Percentiles rank a stretch among this genome's conserved stretches.
These are phyloP conservation scores for Stenichneumon culpator DNA, from an alignment of 2,888 invertebrate genomes.

Conservation along the genomic window DNA sequence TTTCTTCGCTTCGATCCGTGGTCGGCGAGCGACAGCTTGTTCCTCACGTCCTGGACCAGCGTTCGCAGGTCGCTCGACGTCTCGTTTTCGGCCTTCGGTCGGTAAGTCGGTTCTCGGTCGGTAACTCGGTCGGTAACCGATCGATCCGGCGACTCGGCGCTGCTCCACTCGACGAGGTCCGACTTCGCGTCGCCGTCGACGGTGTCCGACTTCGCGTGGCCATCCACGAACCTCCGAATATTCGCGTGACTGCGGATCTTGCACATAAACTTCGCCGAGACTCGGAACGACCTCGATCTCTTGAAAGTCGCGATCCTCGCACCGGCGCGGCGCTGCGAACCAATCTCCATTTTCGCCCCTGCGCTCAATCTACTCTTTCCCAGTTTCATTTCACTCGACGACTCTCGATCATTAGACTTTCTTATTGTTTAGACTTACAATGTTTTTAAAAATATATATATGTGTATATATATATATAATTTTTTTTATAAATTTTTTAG, in stretches of 20 bases:
- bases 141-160: neutral
- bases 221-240: constrained; percentile 28
- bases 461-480: neutral
- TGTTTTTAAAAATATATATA: constrained; percentile 2
- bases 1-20: constrained; percentile 60
- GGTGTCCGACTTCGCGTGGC: neutral
- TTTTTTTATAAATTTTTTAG: neutral
- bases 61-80: constrained; percentile 67
- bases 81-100: constrained; percentile 6
- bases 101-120: neutral
- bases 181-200: constrained; percentile 3
- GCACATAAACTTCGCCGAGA: constrained; percentile 81
- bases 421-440: constrained; percentile 11
- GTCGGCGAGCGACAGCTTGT: constrained; percentile 77
- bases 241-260: constrained; percentile 80
- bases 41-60: constrained; percentile 76
- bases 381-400: constrained; percentile 81
- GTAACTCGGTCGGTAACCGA: neutral
- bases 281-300: constrained; percentile 82
- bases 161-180: constrained; percentile 13
- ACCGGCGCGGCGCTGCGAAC: constrained; percentile 74
- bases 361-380: constrained; percentile 71
- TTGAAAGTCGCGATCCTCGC: constrained; percentile 79
- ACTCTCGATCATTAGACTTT: constrained; percentile 7
- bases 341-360: constrained; percentile 82